These are phyloP conservation scores for Pseudomyrmex gracilis DNA, from an alignment of 1,140 invertebrate species.

Conservation along the genomic window DNA sequence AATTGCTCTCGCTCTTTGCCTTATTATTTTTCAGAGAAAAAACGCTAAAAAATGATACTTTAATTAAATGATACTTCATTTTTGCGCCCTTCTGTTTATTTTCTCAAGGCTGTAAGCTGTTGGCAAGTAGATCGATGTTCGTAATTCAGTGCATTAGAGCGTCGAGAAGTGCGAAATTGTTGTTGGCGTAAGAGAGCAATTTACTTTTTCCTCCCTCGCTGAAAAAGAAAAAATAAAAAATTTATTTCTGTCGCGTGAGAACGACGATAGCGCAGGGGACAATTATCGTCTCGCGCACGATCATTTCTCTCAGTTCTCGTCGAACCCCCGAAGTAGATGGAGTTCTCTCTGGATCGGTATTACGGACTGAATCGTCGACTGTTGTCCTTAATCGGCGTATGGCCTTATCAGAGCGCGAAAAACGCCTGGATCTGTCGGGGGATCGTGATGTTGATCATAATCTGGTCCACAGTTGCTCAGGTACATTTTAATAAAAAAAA, in stretches of 20 bases:
- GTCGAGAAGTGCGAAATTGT: background rate
- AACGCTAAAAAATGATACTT: background rate
- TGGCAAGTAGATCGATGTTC: background rate
- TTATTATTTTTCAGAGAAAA: background rate
- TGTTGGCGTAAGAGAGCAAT: background rate
- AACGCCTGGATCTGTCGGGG: background rate
- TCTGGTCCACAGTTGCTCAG: background rate
- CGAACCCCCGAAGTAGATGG: constrained; percentile 9
- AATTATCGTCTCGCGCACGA: background rate
- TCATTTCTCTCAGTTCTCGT: background rate
- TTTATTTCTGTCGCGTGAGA: background rate
- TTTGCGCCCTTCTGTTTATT: background rate
- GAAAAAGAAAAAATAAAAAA: background rate
- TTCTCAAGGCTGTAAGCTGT: background rate
- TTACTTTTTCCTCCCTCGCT: constrained; percentile 1
- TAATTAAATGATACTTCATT: too few species aligned
- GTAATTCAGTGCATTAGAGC: constrained; percentile 15
- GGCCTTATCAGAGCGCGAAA: constrained; percentile 20
- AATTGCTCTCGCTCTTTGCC: background rate
- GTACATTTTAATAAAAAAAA: background rate
- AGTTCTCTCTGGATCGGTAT: constrained; percentile 1
- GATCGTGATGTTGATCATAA: background rate
- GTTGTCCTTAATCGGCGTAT: constrained; percentile 21
- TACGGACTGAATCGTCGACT: constrained; percentile 49
- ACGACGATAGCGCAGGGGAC: background rate